A percentile compares a stretch with the other conserved stretches of the same genome.
phyloP scores from a whole-genome alignment of 1,140 invertebrate genomes.

The Bombus consobrinus region DNA sequence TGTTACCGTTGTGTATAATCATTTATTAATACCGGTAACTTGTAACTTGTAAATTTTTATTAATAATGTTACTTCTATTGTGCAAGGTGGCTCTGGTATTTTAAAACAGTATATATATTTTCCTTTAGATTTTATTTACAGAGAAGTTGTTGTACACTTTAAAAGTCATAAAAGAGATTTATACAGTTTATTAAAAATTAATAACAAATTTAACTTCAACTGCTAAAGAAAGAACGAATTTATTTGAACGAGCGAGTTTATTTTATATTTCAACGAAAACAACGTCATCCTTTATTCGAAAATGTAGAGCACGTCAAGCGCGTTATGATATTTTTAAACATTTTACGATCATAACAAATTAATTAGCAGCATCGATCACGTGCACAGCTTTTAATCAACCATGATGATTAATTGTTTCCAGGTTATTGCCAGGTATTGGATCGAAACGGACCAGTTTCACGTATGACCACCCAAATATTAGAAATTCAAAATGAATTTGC shows the following conservation, averaged over 20 bases:
- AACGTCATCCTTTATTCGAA: not conserved
- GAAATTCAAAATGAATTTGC: not conserved
- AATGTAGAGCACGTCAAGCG: not conserved
- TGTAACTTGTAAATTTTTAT: no score
- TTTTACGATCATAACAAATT: constrained; percentile 15
- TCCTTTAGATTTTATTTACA: no score
- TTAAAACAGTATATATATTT: no score
- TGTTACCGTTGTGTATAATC: no score
- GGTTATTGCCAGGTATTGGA: not conserved
- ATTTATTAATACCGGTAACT: no score
- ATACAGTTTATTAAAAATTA: no score
- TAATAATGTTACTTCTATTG: no score
- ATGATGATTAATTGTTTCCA: constrained; percentile 11
- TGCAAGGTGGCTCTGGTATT: no score
- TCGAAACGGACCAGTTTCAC: not conserved
- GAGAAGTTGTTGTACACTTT: no score
- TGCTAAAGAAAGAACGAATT: not conserved
- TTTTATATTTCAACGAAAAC: not conserved
- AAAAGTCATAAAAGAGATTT: no score
- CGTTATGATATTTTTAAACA: not conserved
- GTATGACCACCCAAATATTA: not conserved
- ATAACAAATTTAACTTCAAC: not conserved
- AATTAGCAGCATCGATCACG: not conserved
- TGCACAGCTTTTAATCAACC: constrained; percentile 8
- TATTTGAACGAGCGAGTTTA: no score